Percentiles rank a stretch among this genome's conserved stretches.
Evolutionary conservation across 2,797 vertebrate genomes (phyloP).

Genomic region (Platalea minor): DNA sequence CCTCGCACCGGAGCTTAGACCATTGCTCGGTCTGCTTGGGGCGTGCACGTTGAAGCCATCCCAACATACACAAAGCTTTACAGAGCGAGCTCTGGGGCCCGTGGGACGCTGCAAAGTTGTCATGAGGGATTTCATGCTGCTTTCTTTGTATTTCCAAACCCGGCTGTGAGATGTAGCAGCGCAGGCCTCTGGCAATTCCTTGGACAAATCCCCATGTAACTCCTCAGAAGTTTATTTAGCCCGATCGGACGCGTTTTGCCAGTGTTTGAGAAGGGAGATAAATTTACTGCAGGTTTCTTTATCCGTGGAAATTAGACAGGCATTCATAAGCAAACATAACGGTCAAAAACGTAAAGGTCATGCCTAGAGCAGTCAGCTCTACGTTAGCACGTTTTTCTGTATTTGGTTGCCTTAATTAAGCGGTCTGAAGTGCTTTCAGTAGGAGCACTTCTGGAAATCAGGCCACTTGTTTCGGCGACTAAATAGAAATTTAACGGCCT

Average conservation of each 20-base stretch:
- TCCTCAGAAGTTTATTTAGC: not conserved
- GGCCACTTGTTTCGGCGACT: not conserved
- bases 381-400: not conserved
- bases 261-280: not conserved
- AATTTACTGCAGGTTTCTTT: not conserved
- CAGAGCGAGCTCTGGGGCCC: not conserved
- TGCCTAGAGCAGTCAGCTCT: not conserved
- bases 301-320: not conserved
- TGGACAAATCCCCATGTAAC: rapidly evolving
- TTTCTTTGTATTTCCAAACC: not conserved
- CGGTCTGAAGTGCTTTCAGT: not conserved
- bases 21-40: not conserved
- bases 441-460: not conserved
- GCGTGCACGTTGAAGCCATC: rapidly evolving
- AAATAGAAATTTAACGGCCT: not conserved
- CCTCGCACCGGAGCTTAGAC: not conserved
- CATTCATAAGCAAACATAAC: not conserved
- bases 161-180: not conserved
- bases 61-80: not conserved
- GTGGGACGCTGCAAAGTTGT: not conserved
- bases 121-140: not conserved
- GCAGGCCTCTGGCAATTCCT: not conserved
- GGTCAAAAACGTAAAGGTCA: not conserved
- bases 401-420: not conserved
- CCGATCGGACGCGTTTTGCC: not conserved